Conservation (phyloP, 2,797 vertebrate genomes). For the Gastrophryne carolinensis region DNA sequence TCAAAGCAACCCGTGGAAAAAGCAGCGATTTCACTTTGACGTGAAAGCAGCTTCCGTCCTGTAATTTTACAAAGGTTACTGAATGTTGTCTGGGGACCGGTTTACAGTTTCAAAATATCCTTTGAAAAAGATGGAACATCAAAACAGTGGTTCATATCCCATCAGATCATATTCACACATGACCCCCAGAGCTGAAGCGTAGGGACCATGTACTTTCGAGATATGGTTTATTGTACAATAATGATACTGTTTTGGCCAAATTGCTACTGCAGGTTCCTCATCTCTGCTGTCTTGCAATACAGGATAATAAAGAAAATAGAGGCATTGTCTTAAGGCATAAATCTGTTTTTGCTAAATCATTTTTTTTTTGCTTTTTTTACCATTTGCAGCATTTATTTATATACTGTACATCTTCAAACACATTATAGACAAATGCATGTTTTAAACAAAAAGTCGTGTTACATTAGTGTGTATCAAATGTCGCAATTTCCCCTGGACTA, state of each 20-base stretch:
- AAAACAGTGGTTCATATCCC: neutral
- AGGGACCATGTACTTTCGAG: neutral
- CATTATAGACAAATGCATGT: neutral
- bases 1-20: no score
- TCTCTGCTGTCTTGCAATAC: neutral
- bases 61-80: no score
- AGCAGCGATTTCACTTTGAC: no score
- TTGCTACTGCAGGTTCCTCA: neutral
- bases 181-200: neutral
- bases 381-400: neutral
- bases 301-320: neutral
- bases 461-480: conserved; percentile 5
- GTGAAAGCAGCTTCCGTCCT: no score
- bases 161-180: neutral
- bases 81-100: neutral
- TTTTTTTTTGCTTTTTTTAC: neutral
- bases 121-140: neutral
- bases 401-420: no score
- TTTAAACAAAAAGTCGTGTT: conserved; percentile 9
- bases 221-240: neutral
- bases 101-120: neutral
- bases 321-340: neutral
- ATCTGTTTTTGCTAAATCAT: neutral
- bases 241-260: neutral
- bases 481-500: neutral